Base-by-base conservation (phyloP, 2,113 vertebrate genomes). In the Lota lota region DNA sequence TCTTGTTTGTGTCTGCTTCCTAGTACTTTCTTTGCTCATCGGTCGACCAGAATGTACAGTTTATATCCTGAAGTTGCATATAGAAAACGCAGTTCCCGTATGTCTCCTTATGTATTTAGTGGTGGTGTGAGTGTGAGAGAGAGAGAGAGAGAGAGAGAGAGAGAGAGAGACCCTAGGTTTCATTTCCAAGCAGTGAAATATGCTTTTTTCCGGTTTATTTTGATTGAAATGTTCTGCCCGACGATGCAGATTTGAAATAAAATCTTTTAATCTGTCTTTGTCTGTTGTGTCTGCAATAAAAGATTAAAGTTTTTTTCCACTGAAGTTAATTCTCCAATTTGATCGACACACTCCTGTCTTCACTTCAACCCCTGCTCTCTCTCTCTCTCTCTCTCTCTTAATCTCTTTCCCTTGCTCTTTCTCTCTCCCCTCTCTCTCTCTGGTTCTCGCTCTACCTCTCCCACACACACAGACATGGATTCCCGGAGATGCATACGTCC, bases 221-320 rank as follows among this genome's bases (percentile, higher is more conserved):
- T 80, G 82, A 80, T 85, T 86, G 40, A 81, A 88, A 80, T 87
- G 78, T 83, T 77, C 79, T 83, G 88, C 86, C 82, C 90, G 86
- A 90, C 90, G 82, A 88, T 90, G 78, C 82, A 80, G 81, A 82
- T 80, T 85, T 87, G 76, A 92, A 91, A 18, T 92, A 92, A 92
- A 92, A 72, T 70, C 84, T 90, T 89, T 85, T 83, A 83, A 88
- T 86, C 85, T 70, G 73, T 80, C 70, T 62, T 47, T 56, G 16
- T 70, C 40, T 63, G 54, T 72, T 62, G 28, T 66, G 64, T 77
- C 61, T 85, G 67, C 82, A 63, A 69, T 72, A 66, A 77, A 77
- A 76, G 74, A 61, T 66, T 56, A 51, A 75, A 82, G 64, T 76
- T 64, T 47, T 47, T 47, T 47, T 14, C 12, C 40, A 73, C 79